Evolutionary conservation across 1,140 invertebrate genomes (phyloP).

Genomic region (Acarapis woodi): DNA sequence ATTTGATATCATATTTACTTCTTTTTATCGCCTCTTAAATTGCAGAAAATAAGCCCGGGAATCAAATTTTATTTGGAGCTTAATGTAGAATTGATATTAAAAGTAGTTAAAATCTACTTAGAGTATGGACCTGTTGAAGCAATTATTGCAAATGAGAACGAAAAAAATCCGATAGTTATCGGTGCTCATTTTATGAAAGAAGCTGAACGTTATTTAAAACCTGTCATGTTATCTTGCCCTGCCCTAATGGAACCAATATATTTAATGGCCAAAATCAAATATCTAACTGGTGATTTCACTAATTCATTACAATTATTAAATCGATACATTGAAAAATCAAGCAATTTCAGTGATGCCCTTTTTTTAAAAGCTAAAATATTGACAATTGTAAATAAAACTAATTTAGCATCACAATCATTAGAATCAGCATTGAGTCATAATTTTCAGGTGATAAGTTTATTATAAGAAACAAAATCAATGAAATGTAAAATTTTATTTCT

Average conservation of each 20-base stretch:
- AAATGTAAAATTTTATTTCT: neutral
- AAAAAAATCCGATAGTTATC: slow-evolving; percentile 23
- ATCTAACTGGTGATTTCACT: slow-evolving; percentile 23
- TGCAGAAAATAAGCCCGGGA: slow-evolving; percentile 25
- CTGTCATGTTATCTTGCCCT: slow-evolving; percentile 44
- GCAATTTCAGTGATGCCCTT: slow-evolving; percentile 45
- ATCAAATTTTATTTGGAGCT: slow-evolving; percentile 37
- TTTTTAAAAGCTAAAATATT: slow-evolving; percentile 46
- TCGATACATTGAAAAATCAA: slow-evolving; percentile 39
- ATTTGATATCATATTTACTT: too few relatives aligned
- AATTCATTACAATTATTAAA: slow-evolving; percentile 24
- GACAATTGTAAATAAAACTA: slow-evolving; percentile 33
- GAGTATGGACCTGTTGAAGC: slow-evolving; percentile 33
- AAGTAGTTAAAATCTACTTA: slow-evolving; percentile 44
- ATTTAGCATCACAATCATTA: slow-evolving; percentile 46
- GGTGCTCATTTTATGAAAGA: slow-evolving; percentile 20
- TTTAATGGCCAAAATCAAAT: slow-evolving; percentile 44
- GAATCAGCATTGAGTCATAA: slow-evolving; percentile 66
- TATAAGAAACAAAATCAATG: neutral
- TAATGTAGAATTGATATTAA: slow-evolving; percentile 55
- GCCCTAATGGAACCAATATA: slow-evolving; percentile 39
- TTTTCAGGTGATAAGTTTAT: slow-evolving; percentile 34
- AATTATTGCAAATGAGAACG: too few relatives aligned
- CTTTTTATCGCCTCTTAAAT: too few relatives aligned
- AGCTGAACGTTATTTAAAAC: slow-evolving; percentile 34